These are phyloP conservation scores for Sarcophaga caerulescens DNA, from an alignment of 2,888 invertebrate genomes.

Conservation along the genomic window DNA sequence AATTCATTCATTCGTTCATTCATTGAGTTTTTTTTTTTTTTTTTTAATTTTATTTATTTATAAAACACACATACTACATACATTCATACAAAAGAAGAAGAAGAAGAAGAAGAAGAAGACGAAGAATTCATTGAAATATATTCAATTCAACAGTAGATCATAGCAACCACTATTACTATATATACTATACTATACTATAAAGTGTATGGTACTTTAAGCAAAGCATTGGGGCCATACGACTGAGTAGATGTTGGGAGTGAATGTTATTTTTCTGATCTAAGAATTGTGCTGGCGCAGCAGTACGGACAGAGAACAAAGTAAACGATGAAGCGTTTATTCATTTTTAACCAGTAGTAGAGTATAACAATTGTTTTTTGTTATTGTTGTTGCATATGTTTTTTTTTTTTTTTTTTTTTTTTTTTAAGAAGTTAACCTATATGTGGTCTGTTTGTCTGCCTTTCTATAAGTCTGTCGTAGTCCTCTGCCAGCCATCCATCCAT, in stretches of 20 bases:
- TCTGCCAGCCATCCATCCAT: slow-evolving; percentile 27
- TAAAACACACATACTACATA: too few species aligned
- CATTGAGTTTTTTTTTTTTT: too few species aligned
- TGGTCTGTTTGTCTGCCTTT: slow-evolving; percentile 43
- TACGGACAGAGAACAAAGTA: not conserved
- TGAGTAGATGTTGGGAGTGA: not conserved
- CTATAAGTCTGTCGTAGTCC: too few species aligned
- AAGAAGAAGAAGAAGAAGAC: not conserved
- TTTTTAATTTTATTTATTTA: too few species aligned
- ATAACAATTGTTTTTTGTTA: slow-evolving; percentile 34
- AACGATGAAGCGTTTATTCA: slow-evolving; percentile 22
- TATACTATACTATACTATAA: not conserved
- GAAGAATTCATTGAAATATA: not conserved
- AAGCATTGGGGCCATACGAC: not conserved
- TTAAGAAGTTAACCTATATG: slow-evolving; percentile 61
- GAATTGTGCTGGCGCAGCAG: not conserved
- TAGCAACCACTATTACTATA: not conserved
- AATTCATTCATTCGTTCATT: too few species aligned
- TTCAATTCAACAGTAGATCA: not conserved
- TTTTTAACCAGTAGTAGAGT: slow-evolving; percentile 30
- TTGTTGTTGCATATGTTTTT: not conserved
- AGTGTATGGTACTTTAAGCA: not conserved
- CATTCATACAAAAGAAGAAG: not conserved
- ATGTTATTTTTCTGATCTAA: not conserved
- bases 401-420: slow-evolving; percentile 10